Evolutionary conservation across 1,140 invertebrate species (phyloP).

Genomic region (Holcopasites calliopsidis): DNA sequence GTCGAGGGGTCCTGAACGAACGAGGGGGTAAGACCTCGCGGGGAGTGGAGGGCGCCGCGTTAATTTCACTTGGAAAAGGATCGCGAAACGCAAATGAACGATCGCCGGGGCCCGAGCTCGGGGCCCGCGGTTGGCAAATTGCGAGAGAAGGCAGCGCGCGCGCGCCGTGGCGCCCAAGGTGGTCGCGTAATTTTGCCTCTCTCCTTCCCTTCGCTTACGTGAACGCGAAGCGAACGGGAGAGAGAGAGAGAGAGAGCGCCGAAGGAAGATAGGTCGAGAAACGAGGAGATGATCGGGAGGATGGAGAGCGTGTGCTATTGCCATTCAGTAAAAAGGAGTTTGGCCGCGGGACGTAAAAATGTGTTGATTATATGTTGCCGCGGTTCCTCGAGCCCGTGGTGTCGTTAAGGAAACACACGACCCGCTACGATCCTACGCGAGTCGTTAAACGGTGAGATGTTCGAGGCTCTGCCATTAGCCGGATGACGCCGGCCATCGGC

Average conservation of each 20-base stretch:
- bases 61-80: constrained; percentile 77
- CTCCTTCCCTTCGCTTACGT: constrained; percentile 13
- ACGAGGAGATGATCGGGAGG: too few species aligned
- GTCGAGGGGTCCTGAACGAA: too few species aligned
- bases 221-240: constrained; percentile 28
- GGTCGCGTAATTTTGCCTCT: constrained; percentile 78
- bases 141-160: constrained; percentile 71
- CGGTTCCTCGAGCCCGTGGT: constrained; percentile 67
- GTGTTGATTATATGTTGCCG: constrained; percentile 79
- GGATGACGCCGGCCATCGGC: constrained; percentile 44
- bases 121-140: constrained; percentile 76
- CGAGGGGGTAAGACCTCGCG: background rate
- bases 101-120: constrained; percentile 50
- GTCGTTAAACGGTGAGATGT: constrained; percentile 59
- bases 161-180: constrained; percentile 77
- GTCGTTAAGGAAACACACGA: constrained; percentile 76
- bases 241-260: constrained; percentile 12
- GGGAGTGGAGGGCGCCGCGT: constrained; percentile 61
- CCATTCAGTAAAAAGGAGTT: constrained; percentile 77
- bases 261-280: constrained; percentile 1
- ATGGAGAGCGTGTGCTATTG: constrained; percentile 41
- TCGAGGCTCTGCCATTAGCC: constrained; percentile 52
- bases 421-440: constrained; percentile 37
- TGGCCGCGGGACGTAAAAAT: constrained; percentile 78
- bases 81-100: constrained; percentile 79